Evolutionary conservation across 1,140 invertebrate genomes (phyloP), one percentile per base, ranked within the genome.

Genomic region (Meloidogyne floridensis): DNA sequence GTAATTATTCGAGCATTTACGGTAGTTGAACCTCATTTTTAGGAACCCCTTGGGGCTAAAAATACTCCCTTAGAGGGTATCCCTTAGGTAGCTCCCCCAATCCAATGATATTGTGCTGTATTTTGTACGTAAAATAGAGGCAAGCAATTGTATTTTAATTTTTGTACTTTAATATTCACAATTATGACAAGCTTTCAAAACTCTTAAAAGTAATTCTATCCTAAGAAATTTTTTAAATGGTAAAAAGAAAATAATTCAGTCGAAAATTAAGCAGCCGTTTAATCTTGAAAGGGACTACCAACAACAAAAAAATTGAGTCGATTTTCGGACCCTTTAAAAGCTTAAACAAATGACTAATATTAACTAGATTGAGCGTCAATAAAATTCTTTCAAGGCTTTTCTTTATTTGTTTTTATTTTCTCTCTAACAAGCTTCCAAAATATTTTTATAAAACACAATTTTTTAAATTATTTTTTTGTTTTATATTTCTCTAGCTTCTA

Each of bases 241-340:
- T 47, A 47, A 47, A 13, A 65, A 65, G 59, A 65, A 65, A n/a
- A 65, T 65, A 5, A n/a, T 65, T 65, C 10, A 65, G n/a, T 32
- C 32, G n/a, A 32, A 32, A 32, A 32, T 32, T 32, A 47, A 65
- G 59, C 59, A 65, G 59, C 59, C 59, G 59, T 6, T n/a, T 65
- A 6, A 65, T 65, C 15, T 65, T 65, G 59, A 65, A 18, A 18
- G n/a, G n/a, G 32, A 32, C 32, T 32, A 65, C 7, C 7, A n/a
- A n/a, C 15, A n/a, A 65, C 32, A 65, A 65, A n/a, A 15, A 65
- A 65, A 65, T n/a, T 65, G 59, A 65, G 59, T 65, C 59, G 59
- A 65, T 65, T 65, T 65, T 65, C 59, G 59, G 59, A 65, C 59
- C 59, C 59, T 65, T 65, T 65, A 65, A n/a, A 32, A 32, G 32